Evolutionary conservation across 2,888 invertebrate species (phyloP).

Genomic region (Aphodius granarius): DNA sequence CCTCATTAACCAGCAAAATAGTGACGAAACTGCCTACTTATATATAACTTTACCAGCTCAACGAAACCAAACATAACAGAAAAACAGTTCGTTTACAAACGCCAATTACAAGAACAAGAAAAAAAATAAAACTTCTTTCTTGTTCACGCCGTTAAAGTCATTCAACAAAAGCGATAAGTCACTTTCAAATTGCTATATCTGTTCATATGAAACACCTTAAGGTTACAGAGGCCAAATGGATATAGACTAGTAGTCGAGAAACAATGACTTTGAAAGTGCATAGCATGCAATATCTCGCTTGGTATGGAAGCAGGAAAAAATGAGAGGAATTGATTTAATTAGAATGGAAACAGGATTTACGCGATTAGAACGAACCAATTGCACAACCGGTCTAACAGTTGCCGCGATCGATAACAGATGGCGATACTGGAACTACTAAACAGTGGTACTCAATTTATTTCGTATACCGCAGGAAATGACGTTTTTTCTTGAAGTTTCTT

Average conservation of each 20-base stretch:
- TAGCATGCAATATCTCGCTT: neutral
- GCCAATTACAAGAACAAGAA: neutral
- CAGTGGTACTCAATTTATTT: neutral
- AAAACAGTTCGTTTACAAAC: neutral
- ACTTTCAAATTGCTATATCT: neutral
- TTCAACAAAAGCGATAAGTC: constrained; percentile 12
- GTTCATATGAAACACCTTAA: neutral
- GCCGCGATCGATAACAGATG: constrained; percentile 5
- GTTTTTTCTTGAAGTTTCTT: neutral
- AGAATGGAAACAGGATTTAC: constrained; percentile 15
- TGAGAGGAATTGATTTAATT: neutral
- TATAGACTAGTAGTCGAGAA: neutral
- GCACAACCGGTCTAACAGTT: constrained; percentile 5
- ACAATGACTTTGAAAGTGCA: constrained; percentile 15
- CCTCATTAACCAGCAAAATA: neutral
- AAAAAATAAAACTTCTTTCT: neutral
- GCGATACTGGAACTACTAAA: neutral
- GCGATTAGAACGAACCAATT: constrained; percentile 6
- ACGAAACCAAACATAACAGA: too few species aligned
- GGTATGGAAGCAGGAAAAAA: neutral
- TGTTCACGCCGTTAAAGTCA: neutral
- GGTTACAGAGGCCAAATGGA: neutral
- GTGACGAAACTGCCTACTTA: neutral
- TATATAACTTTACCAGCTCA: too few species aligned
- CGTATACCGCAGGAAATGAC: neutral